phyloP scores from a whole-genome alignment of 2,797 vertebrate genomes.

The Choloepus didactylus region DNA sequence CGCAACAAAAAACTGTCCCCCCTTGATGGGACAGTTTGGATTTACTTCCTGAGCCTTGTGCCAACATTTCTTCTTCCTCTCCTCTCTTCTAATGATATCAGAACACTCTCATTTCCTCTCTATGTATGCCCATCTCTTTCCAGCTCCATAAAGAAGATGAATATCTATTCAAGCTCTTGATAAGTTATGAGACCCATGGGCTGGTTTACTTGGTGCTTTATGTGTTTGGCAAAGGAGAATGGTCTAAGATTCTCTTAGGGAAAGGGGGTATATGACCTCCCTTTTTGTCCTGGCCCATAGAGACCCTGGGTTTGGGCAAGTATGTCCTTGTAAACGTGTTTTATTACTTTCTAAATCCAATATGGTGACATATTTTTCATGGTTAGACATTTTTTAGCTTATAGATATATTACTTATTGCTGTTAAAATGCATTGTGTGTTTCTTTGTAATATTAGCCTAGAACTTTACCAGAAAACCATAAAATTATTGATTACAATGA shows the following conservation, averaged over 20 bases:
- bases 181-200: background rate
- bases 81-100: background rate
- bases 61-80: background rate
- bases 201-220: background rate
- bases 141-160: background rate
- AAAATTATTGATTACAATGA: constrained; percentile 71
- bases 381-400: constrained; percentile 49
- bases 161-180: background rate
- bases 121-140: background rate
- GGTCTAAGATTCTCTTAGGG: background rate
- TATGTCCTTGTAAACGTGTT: background rate
- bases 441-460: background rate
- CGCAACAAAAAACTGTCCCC: background rate
- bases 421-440: constrained; percentile 55
- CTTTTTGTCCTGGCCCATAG: background rate
- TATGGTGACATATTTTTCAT: constrained; percentile 7
- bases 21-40: background rate
- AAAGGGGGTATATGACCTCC: background rate
- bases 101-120: background rate
- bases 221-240: constrained; percentile 13
- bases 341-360: constrained; percentile 62
- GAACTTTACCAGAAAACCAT: constrained; percentile 46
- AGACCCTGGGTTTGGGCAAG: background rate
- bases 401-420: constrained; percentile 16
- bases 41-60: background rate